Percentiles rank a stretch among this genome's conserved stretches.
Conservation (phyloP, 2,888 invertebrate genomes). For the Agrochola macilenta region DNA sequence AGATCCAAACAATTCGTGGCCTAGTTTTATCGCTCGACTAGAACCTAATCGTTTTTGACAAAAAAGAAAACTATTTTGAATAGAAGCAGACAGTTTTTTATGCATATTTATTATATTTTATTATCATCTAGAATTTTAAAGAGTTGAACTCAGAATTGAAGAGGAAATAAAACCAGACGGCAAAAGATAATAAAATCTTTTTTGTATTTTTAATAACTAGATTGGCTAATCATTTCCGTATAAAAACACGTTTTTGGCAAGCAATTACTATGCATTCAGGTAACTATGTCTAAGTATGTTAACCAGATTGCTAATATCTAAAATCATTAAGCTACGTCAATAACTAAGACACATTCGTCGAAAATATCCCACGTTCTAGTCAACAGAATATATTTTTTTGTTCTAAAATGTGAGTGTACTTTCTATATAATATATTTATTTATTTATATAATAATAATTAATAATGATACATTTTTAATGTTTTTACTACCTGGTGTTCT, state of each 20-base stretch:
- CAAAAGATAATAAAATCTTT: neutral
- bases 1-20: neutral
- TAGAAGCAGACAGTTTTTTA: no score
- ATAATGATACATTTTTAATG: no score
- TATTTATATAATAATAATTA: no score
- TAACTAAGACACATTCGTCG: no score
- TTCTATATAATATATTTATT: no score
- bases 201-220: neutral
- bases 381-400: no score
- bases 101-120: neutral
- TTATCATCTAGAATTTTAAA: neutral
- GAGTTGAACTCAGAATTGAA: neutral
- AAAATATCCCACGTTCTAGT: no score
- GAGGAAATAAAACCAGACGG: neutral
- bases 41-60: neutral
- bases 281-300: neutral
- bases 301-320: neutral
- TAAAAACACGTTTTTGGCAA: neutral
- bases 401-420: no score
- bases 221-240: neutral
- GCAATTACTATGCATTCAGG: conserved; percentile 16
- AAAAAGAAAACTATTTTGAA: neutral
- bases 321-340: neutral
- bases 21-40: neutral
- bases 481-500: no score